Conservation (phyloP, 2,797 vertebrate genomes). For the Pampus argenteus region DNA sequence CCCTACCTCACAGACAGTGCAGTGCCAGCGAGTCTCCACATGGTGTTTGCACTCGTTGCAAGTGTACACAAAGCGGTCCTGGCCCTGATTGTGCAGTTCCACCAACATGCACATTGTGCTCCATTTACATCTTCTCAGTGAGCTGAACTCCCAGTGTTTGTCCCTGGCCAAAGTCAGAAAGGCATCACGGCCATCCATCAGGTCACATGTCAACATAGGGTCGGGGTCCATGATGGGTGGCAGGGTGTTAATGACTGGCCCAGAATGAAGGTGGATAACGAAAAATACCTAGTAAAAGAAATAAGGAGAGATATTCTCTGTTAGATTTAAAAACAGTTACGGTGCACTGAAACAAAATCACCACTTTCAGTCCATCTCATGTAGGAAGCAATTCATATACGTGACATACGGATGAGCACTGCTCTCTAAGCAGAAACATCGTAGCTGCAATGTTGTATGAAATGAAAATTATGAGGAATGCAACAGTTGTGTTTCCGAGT, state of each 20-base stretch:
- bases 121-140: constrained; percentile 95
- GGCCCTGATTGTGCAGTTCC: constrained; percentile 97
- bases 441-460: neutral
- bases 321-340: constrained; percentile 1
- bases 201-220: constrained; percentile 93
- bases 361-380: neutral
- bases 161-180: constrained; percentile 97
- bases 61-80: constrained; percentile 98
- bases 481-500: neutral
- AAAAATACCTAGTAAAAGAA: constrained; percentile 92
- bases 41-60: constrained; percentile 99
- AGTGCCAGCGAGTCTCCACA: constrained; percentile 98
- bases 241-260: constrained; percentile 94
- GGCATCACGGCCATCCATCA: constrained; percentile 98
- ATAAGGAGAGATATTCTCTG: neutral
- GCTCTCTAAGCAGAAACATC: neutral
- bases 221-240: constrained; percentile 97
- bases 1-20: constrained; percentile 95
- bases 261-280: constrained; percentile 95
- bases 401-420: neutral
- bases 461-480: constrained; percentile 3
- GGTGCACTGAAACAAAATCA: neutral
- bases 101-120: constrained; percentile 99
- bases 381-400: neutral
- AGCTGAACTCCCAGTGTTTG: constrained; percentile 99